phyloP scores from a whole-genome alignment of 2,113 vertebrate species.

The Herpetotheres cachinnans region DNA sequence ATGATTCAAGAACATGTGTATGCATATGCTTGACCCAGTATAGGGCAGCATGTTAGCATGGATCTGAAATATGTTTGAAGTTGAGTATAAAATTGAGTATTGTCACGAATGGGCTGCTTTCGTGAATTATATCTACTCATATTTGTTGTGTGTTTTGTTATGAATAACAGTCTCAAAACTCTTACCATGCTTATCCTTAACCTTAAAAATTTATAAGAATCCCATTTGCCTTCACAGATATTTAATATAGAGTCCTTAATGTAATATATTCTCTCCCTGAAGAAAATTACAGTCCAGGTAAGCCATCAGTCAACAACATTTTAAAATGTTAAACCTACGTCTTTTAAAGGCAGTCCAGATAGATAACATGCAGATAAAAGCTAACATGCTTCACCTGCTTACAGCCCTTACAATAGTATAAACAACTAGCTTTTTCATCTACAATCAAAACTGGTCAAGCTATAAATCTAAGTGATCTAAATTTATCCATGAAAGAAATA shows the following conservation, averaged over 20 bases:
- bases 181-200: neutral
- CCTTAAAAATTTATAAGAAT: neutral
- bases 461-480: neutral
- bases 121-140: neutral
- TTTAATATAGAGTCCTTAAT: neutral
- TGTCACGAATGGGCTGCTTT: neutral
- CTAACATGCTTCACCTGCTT: neutral
- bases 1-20: fast-evolving
- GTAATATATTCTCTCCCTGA: neutral
- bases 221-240: neutral
- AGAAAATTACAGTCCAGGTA: neutral
- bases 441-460: neutral
- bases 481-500: neutral
- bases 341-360: neutral
- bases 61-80: neutral
- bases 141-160: neutral
- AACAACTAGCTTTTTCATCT: neutral
- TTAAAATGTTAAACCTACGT: neutral
- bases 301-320: neutral
- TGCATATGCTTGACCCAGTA: neutral
- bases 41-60: neutral
- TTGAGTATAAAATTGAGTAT: neutral
- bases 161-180: neutral
- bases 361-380: neutral
- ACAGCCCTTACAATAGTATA: neutral